A percentile compares a stretch with the other conserved stretches of the same genome.
These are phyloP conservation scores for Neelides sp. DNA, from an alignment of 1,140 invertebrate genomes.

Conservation along the genomic window DNA sequence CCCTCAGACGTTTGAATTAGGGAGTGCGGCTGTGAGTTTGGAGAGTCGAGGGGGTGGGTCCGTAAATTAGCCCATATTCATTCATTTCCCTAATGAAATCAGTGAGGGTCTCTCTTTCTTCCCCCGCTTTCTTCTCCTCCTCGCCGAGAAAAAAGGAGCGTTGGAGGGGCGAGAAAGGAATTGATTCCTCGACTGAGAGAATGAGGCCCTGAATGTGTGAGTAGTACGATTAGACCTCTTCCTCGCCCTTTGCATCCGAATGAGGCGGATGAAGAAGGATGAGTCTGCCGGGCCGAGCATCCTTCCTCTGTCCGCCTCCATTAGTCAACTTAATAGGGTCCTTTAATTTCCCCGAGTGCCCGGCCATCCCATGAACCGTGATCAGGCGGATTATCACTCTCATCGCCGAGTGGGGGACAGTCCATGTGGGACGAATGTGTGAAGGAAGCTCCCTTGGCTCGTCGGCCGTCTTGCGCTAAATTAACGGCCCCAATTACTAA, in stretches of 20 bases:
- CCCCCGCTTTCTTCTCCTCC: too few relatives aligned
- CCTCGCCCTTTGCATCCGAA: slow-evolving; percentile 11
- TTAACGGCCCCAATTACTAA: not conserved
- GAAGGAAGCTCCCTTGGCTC: slow-evolving; percentile 11
- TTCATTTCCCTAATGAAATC: slow-evolving; percentile 21
- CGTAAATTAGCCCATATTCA: slow-evolving; percentile 19
- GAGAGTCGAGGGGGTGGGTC: not conserved
- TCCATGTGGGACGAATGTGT: not conserved
- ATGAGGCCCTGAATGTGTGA: too few relatives aligned
- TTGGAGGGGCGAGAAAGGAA: not conserved
- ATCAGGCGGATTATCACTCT: too few relatives aligned
- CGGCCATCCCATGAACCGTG: too few relatives aligned
- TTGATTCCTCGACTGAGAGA: too few relatives aligned
- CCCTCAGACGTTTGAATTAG: not conserved
- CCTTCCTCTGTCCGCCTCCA: slow-evolving; percentile 7
- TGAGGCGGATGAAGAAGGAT: slow-evolving; percentile 1
- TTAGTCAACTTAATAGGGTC: slow-evolving; percentile 21
- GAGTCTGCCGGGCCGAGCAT: not conserved
- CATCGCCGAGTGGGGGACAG: not conserved
- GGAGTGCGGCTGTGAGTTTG: not conserved
- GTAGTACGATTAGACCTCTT: not conserved
- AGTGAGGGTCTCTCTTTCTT: too few relatives aligned
- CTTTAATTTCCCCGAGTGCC: slow-evolving; percentile 23
- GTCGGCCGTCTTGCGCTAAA: slow-evolving; percentile 17
- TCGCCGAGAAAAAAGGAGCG: too few relatives aligned